Base-by-base conservation (phyloP, 2,888 invertebrate species). In the Gymnoscelis rufifasciata region DNA sequence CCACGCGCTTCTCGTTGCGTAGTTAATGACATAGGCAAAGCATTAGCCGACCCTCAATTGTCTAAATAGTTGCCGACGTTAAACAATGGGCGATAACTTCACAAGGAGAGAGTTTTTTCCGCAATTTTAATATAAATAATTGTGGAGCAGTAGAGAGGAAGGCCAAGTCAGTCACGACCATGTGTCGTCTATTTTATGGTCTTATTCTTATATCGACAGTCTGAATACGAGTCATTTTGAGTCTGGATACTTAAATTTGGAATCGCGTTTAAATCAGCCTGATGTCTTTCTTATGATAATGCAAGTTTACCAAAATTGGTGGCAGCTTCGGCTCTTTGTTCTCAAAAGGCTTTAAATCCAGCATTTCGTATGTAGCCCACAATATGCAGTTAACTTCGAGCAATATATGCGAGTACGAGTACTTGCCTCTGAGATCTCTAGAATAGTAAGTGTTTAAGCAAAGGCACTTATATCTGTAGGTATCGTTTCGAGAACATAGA, bases 71-170 rank as follows among this genome's bases (percentile, higher is more conserved):
- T 64, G 65, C 64, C 59, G 65, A 66, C 65, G 59, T 59, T 63
- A 68, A 74, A 78, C 77, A 77, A 76, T 77, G 67, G 70, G 57
- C 63, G 64, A 70, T 67, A 68, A 68, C 55, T 60, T 61, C 52
- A 57, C 54, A 53, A 57, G 61, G 70, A 72, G 72, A 78, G 73
- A 74, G 76, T 70, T 71, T 77, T 79, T 79, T 72, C 73, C 70
- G 66, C 72, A 76, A 75, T 74, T 76, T 74, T 68, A 75, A 78
- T 73, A 74, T 70, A 74, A 75, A 74, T 77, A 76, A 78, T 74
- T 72, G 72, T 66, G 64, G 66, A 59, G 70, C 66, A 68, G 67
- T 72, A 67, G 64, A 74, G 60, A 65, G 67, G 72, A 75, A 74
- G 76, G 74, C 74, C 74, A 69, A 64, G 62, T 64, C 53, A 69